Conservation (phyloP, 1,140 invertebrate species). For the Pseudobourletiella spinata region DNA sequence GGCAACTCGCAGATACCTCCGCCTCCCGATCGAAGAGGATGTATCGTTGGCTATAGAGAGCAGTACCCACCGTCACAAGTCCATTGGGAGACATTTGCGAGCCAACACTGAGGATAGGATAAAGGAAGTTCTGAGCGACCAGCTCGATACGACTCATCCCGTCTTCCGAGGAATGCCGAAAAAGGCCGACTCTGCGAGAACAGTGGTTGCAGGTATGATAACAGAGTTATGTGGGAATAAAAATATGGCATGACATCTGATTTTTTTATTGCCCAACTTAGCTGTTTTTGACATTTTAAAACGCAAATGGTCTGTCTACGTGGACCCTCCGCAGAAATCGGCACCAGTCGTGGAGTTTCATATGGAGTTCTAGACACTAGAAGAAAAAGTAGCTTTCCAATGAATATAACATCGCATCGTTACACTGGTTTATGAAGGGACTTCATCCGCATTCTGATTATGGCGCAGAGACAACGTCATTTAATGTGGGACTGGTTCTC, state of each 20-base stretch:
- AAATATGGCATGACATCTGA: too few relatives aligned
- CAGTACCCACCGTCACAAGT: conserved; percentile 29
- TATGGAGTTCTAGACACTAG: conserved; percentile 40
- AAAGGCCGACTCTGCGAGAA: conserved; percentile 50
- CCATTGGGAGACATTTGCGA: background rate
- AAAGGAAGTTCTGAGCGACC: conserved; percentile 58
- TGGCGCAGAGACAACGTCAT: background rate
- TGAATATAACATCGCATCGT: background rate
- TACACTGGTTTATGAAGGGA: background rate
- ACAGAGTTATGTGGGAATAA: too few relatives aligned
- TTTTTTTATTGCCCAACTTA: too few relatives aligned
- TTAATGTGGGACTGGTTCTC: too few relatives aligned
- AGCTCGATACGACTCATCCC: conserved; percentile 50
- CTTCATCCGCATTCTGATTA: background rate
- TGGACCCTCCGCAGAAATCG: conserved; percentile 54
- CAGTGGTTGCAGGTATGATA: conserved; percentile 62
- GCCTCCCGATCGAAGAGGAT: background rate
- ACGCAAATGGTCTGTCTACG: conserved; percentile 61
- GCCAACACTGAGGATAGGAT: background rate
- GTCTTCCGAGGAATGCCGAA: conserved; percentile 57
- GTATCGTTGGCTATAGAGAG: conserved; percentile 48
- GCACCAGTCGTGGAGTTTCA: conserved; percentile 57
- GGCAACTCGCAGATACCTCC: conserved; percentile 22
- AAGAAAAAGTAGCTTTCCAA: too few relatives aligned
- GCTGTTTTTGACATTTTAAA: conserved; percentile 60